Evolutionary conservation across 2,797 vertebrate species (phyloP).

Genomic region (Margarornis squamiger): DNA sequence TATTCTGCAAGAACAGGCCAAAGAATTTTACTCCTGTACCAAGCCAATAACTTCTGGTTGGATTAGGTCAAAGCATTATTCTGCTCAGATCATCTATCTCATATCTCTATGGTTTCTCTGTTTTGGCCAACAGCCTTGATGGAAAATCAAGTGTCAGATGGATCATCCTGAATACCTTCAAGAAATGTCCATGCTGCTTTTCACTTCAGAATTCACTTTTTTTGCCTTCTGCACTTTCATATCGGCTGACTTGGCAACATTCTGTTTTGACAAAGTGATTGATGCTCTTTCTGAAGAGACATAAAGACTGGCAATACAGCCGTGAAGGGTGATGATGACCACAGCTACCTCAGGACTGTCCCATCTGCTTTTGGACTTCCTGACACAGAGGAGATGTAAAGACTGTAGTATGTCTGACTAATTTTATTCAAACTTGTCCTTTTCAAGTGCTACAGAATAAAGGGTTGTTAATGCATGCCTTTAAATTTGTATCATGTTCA

Average conservation of each 20-base stretch:
- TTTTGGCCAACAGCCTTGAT: background rate
- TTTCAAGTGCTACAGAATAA: background rate
- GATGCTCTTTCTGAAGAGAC: background rate
- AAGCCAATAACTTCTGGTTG: conserved; percentile 5
- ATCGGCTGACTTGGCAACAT: background rate
- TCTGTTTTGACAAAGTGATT: background rate
- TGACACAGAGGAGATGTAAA: background rate
- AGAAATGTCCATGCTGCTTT: background rate
- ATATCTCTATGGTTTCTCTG: background rate
- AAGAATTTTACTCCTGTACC: conserved; percentile 23
- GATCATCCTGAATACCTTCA: background rate
- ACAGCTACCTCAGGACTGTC: background rate
- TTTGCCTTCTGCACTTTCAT: background rate
- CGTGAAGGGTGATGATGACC: background rate
- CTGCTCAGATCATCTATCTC: background rate
- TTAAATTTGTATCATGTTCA: background rate
- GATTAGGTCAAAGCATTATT: background rate
- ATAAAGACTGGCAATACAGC: background rate
- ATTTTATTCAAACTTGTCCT: background rate
- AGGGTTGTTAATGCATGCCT: background rate
- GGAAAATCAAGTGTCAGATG: conserved; percentile 18
- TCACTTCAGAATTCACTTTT: background rate
- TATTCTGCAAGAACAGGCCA: background rate
- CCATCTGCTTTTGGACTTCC: background rate
- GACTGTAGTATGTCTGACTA: background rate